Conservation (phyloP, 2,797 vertebrate genomes). For the Echeneis naucrates region DNA sequence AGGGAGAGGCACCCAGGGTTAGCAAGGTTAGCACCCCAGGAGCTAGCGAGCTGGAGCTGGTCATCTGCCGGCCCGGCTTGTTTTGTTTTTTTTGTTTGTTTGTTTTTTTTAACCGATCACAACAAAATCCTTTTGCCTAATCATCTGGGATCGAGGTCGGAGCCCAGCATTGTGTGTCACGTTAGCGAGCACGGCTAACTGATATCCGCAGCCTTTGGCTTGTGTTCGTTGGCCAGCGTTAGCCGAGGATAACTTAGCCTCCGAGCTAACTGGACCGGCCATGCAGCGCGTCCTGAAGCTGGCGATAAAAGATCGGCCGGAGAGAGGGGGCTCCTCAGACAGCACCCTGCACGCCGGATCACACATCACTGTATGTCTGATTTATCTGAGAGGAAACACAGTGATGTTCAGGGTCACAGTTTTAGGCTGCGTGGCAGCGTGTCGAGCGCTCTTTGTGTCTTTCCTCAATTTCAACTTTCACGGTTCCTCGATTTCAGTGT, state of each 20-base stretch:
- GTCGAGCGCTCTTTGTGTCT: slow-evolving; percentile 8
- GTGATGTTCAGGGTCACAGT: rapidly evolving
- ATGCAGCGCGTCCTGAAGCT: slow-evolving; percentile 49
- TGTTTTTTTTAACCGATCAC: slow-evolving; percentile 76
- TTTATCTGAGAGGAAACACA: not conserved
- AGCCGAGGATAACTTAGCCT: slow-evolving; percentile 37
- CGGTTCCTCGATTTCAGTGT: not conserved
- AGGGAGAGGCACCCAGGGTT: slow-evolving; percentile 29
- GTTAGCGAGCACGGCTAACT: slow-evolving; percentile 20
- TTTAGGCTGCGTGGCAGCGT: not conserved
- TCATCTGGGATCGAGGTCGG: slow-evolving; percentile 63
- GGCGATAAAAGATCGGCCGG: slow-evolving; percentile 7
- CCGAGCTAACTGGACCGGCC: slow-evolving; percentile 43
- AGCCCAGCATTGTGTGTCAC: slow-evolving; percentile 35
- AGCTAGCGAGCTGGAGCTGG: slow-evolving; percentile 68
- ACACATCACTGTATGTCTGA: not conserved
- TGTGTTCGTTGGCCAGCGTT: not conserved
- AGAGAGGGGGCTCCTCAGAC: slow-evolving; percentile 20
- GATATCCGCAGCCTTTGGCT: not conserved
- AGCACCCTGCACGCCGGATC: not conserved
- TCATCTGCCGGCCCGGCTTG: slow-evolving; percentile 67
- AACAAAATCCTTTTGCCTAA: slow-evolving; percentile 74
- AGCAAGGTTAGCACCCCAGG: slow-evolving; percentile 67
- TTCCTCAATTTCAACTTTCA: not conserved
- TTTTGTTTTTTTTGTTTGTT: slow-evolving; percentile 56